Percentiles rank a stretch among this genome's conserved stretches.
Evolutionary conservation across 2,113 vertebrate species (phyloP).

Genomic region (Ciconia boyciana): DNA sequence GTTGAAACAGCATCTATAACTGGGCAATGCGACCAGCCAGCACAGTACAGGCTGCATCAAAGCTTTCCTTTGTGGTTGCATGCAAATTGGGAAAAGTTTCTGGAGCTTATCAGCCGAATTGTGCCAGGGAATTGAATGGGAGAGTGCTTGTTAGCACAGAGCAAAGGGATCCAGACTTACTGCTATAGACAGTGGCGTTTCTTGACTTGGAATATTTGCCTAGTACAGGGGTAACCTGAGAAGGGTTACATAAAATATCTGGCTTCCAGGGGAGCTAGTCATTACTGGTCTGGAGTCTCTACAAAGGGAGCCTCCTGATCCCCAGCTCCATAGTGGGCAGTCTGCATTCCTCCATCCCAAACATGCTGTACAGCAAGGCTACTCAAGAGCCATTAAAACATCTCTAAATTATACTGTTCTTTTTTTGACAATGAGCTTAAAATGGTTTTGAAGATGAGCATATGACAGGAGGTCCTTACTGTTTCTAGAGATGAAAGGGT

Average conservation of each 20-base stretch:
- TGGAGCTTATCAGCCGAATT: not conserved
- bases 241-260: not conserved
- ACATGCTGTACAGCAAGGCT: not conserved
- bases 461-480: not conserved
- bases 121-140: not conserved
- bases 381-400: not conserved
- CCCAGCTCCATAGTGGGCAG: accelerated
- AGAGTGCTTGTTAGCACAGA: not conserved
- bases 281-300: not conserved
- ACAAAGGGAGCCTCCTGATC: not conserved
- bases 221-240: not conserved
- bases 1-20: not conserved
- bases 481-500: not conserved
- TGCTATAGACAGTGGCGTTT: not conserved
- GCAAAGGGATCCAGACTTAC: not conserved
- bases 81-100: not conserved
- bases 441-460: not conserved
- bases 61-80: not conserved
- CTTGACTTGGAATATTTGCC: not conserved
- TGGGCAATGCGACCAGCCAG: not conserved
- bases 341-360: not conserved
- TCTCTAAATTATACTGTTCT: not conserved
- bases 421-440: not conserved
- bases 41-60: not conserved
- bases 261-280: not conserved